phyloP scores from a whole-genome alignment of 2,888 invertebrate genomes.

The Sylvicola cinctus region DNA sequence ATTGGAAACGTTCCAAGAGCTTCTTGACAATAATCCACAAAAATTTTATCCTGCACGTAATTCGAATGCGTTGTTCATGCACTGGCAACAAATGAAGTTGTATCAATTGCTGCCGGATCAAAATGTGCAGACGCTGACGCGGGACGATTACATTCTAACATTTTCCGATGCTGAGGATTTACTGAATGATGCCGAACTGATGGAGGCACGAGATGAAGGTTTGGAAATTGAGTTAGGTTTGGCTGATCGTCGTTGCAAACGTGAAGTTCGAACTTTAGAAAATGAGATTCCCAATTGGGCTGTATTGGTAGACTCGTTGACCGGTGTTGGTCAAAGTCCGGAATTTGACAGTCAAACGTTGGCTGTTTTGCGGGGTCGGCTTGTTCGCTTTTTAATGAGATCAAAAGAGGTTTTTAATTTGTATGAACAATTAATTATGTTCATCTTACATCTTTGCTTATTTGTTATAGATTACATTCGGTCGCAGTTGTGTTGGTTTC shows the following conservation, averaged over 20 bases:
- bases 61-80: conserved; percentile 60
- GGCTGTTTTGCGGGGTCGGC: conserved; percentile 74
- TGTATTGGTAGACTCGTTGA: conserved; percentile 76
- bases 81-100: conserved; percentile 86
- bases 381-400: conserved; percentile 86
- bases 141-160: conserved; percentile 40
- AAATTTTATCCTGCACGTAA: conserved; percentile 77
- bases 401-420: conserved; percentile 48
- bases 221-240: conserved; percentile 58
- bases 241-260: conserved; percentile 55
- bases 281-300: conserved; percentile 83
- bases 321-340: conserved; percentile 51
- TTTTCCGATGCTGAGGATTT: conserved; percentile 88
- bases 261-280: conserved; percentile 73
- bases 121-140: conserved; percentile 38
- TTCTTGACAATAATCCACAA: conserved; percentile 63
- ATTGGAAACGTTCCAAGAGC: conserved; percentile 61
- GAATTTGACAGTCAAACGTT: conserved; percentile 88
- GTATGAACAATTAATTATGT: too few relatives aligned
- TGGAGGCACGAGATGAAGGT: conserved; percentile 59
- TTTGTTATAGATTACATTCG: conserved; percentile 57
- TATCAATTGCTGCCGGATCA: conserved; percentile 84
- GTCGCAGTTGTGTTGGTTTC: conserved; percentile 72
- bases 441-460: too few relatives aligned
- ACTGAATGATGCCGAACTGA: conserved; percentile 61